Conservation (phyloP, 1,140 invertebrate genomes). For the Brachionus manjavacas region DNA sequence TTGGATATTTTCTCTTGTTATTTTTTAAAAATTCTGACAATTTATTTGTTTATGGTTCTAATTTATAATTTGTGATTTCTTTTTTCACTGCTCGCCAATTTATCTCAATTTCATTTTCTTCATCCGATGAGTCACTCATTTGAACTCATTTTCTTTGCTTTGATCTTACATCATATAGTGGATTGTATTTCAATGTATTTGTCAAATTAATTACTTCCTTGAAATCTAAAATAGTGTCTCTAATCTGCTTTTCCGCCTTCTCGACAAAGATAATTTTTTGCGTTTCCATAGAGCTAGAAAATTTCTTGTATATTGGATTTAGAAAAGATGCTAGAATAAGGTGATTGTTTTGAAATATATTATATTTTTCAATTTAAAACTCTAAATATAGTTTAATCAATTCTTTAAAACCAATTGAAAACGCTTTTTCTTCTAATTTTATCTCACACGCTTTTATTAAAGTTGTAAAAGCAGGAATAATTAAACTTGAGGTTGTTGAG, state of each 20-base stretch:
- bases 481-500: not conserved
- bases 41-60: too few species aligned
- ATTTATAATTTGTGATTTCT: too few species aligned
- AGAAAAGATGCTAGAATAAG: not conserved
- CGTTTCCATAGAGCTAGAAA: not conserved
- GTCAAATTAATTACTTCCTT: too few species aligned
- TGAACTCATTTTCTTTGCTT: too few species aligned
- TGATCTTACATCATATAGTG: too few species aligned
- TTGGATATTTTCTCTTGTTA: too few species aligned
- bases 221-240: too few species aligned
- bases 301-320: not conserved
- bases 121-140: too few species aligned
- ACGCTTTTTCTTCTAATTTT: not conserved
- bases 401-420: slow-evolving; percentile 1
- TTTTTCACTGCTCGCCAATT: too few species aligned
- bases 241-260: not conserved
- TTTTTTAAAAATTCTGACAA: too few species aligned
- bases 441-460: not conserved
- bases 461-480: not conserved
- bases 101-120: too few species aligned
- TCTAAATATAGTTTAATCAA: not conserved
- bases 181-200: too few species aligned
- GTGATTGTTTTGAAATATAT: not conserved
- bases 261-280: not conserved
- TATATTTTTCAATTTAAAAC: not conserved